These are phyloP conservation scores for Phyllostomus hastatus DNA, from an alignment of 2,113 vertebrate genomes.

Conservation along the genomic window DNA sequence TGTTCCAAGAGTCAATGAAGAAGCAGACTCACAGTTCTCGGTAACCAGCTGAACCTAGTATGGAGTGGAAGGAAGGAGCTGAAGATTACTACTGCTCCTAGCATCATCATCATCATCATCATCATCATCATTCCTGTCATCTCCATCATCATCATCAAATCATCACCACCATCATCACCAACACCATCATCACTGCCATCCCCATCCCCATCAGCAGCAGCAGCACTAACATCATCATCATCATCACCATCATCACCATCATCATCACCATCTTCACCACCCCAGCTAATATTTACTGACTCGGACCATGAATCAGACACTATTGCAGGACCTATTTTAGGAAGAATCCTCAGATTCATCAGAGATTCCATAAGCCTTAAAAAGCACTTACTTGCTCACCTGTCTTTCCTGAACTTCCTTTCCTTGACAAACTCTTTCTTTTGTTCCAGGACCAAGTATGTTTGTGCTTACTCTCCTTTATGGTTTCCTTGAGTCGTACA, in stretches of 20 bases:
- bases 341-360: background rate
- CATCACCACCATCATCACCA: rapidly evolving
- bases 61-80: background rate
- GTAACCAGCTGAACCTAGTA: background rate
- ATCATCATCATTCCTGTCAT: background rate
- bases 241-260: background rate
- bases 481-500: background rate
- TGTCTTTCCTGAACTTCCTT: background rate
- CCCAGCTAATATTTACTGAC: background rate
- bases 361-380: background rate
- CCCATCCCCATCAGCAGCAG: no score
- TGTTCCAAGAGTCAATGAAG: background rate
- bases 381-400: background rate
- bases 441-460: background rate
- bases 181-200: rapidly evolving
- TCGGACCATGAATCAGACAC: background rate
- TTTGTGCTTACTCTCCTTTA: background rate
- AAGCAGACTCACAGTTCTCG: background rate
- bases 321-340: background rate
- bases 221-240: no score
- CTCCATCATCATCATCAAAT: rapidly evolving
- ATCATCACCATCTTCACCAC: no score
- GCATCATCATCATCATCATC: rapidly evolving
- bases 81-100: background rate
- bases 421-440: background rate